Percentiles rank a stretch among this genome's conserved stretches.
Evolutionary conservation across 2,797 vertebrate species (phyloP).

Genomic region (Amphiprion clarkii): DNA sequence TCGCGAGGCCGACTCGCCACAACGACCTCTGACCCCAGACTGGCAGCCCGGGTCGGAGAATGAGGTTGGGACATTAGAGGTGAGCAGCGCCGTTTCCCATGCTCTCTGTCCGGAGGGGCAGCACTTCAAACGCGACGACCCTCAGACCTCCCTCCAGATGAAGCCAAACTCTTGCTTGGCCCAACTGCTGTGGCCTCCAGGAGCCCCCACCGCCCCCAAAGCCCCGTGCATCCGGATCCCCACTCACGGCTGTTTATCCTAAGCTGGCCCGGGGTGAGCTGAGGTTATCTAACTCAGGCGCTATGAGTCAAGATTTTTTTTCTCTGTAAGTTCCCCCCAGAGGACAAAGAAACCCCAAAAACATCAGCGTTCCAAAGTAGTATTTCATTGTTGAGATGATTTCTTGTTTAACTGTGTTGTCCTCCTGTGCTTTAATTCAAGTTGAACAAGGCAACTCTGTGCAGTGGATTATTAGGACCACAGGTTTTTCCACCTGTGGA

Average conservation of each 20-base stretch:
- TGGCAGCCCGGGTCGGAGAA: conserved; percentile 58
- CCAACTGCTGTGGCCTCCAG: conserved; percentile 53
- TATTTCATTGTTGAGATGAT: conserved; percentile 35
- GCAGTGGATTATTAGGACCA: background rate
- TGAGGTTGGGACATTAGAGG: conserved; percentile 71
- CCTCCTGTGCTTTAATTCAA: conserved; percentile 12
- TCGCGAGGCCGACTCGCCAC: conserved; percentile 41
- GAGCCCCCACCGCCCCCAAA: conserved; percentile 56
- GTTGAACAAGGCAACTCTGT: background rate
- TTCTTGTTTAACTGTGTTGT: conserved; percentile 18
- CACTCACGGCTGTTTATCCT: conserved; percentile 73
- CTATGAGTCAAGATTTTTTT: conserved; percentile 50
- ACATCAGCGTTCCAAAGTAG: conserved; percentile 41
- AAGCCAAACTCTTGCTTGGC: conserved; percentile 65
- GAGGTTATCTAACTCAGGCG: conserved; percentile 72
- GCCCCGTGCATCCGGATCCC: conserved; percentile 67
- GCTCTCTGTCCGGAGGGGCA: conserved; percentile 65
- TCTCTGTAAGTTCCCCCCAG: conserved; percentile 34
- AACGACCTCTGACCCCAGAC: conserved; percentile 55
- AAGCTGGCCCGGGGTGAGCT: conserved; percentile 69
- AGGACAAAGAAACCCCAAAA: conserved; percentile 15
- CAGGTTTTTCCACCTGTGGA: no score
- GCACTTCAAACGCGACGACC: conserved; percentile 74
- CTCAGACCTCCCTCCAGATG: conserved; percentile 69
- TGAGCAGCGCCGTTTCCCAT: conserved; percentile 76